These are phyloP conservation scores for Drosophila bifasciata DNA, from an alignment of 1,140 invertebrate genomes.

Conservation along the genomic window DNA sequence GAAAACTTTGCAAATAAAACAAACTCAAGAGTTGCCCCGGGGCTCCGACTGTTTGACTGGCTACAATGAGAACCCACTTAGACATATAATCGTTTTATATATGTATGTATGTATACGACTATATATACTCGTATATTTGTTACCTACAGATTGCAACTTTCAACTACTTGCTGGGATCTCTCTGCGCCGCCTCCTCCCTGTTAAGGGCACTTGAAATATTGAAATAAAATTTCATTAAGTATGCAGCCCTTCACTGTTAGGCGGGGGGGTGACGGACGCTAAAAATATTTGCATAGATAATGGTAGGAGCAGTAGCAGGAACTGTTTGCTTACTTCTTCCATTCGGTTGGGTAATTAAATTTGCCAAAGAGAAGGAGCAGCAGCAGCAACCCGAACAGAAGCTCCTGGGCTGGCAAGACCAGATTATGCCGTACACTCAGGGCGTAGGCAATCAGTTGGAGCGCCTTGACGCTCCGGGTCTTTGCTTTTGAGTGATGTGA, in stretches of 20 bases:
- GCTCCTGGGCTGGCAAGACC: not conserved
- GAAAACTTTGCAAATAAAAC: constrained; percentile 27
- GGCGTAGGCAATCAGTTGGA: constrained; percentile 1
- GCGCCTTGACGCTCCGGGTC: not conserved
- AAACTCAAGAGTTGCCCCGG: constrained; percentile 11
- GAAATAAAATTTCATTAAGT: constrained; percentile 71
- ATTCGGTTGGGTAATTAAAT: constrained; percentile 66
- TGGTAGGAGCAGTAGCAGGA: constrained; percentile 21
- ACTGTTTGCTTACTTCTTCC: constrained; percentile 49
- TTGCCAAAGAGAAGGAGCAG: not conserved
- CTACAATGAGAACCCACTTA: constrained; percentile 26
- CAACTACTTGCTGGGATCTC: constrained; percentile 35
- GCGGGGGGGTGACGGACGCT: constrained; percentile 14
- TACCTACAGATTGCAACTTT: constrained; percentile 55
- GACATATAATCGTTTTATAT: constrained; percentile 37
- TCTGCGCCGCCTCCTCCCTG: constrained; percentile 20
- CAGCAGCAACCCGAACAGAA: not conserved
- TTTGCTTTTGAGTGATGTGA: constrained; percentile 31
- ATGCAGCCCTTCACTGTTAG: constrained; percentile 4
- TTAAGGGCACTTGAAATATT: constrained; percentile 62
- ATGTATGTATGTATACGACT: constrained; percentile 9
- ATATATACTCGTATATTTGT: not conserved
- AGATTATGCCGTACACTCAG: constrained; percentile 31
- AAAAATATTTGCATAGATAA: constrained; percentile 73
- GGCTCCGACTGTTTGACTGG: not conserved